These are phyloP conservation scores for Pocillopora grandis DNA, from an alignment of 92 coral and sea anemone genomes.

Conservation along the genomic window DNA sequence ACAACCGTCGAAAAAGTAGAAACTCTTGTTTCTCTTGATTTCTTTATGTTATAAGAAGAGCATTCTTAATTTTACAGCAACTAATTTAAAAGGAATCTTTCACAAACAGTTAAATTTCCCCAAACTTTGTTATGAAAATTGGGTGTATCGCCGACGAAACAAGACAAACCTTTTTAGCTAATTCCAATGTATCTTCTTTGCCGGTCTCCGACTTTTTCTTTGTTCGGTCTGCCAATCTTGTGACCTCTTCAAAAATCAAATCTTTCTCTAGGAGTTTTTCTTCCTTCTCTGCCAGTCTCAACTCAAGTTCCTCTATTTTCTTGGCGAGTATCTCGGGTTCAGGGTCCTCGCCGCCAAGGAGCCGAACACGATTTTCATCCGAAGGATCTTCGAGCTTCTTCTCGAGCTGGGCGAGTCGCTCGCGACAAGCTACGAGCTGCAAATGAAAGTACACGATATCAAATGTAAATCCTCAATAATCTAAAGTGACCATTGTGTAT, in stretches of 20 bases:
- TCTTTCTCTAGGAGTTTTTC: slow-evolving; percentile 97
- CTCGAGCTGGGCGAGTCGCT: slow-evolving; percentile 86
- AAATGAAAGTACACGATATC: background rate
- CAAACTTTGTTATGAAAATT: too few relatives aligned
- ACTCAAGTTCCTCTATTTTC: slow-evolving; percentile 95
- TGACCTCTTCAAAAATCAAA: slow-evolving; percentile 95
- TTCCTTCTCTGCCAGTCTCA: slow-evolving; percentile 95
- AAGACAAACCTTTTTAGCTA: slow-evolving; percentile 87
- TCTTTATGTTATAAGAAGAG: too few relatives aligned
- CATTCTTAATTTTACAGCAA: too few relatives aligned
- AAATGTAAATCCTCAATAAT: background rate
- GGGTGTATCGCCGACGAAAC: background rate
- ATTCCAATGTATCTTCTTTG: slow-evolving; percentile 90
- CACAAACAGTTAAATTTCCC: too few relatives aligned
- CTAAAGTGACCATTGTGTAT: background rate
- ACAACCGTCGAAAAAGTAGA: too few relatives aligned
- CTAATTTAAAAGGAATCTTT: too few relatives aligned
- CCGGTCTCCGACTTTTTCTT: slow-evolving; percentile 96
- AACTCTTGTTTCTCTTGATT: too few relatives aligned
- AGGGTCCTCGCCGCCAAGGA: slow-evolving; percentile 91
- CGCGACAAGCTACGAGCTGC: slow-evolving; percentile 85
- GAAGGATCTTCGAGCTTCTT: slow-evolving; percentile 88
- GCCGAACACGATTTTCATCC: slow-evolving; percentile 84
- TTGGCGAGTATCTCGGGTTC: slow-evolving; percentile 90
- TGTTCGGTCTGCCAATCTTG: slow-evolving; percentile 94